Evolutionary conservation across 1,140 invertebrate species (phyloP).

Genomic region (Bilobella aurantiaca): DNA sequence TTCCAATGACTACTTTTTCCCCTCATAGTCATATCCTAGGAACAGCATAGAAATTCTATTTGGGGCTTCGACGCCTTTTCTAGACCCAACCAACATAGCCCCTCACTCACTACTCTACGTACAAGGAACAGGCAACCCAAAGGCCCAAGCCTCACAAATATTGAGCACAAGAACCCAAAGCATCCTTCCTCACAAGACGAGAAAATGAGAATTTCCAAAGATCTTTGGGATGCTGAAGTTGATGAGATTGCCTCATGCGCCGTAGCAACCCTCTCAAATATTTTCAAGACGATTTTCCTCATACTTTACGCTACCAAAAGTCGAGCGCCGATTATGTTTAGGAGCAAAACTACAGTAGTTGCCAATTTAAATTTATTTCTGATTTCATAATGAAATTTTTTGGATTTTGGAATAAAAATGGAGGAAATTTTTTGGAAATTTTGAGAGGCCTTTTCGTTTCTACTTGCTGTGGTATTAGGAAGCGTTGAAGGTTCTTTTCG

Average conservation of each 20-base stretch:
- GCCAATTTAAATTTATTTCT: too few relatives aligned
- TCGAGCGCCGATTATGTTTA: too few relatives aligned
- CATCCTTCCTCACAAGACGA: neutral
- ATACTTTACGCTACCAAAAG: too few relatives aligned
- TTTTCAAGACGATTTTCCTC: slow-evolving; percentile 1
- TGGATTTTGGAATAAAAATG: too few relatives aligned
- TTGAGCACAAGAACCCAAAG: slow-evolving; percentile 5
- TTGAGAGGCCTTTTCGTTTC: too few relatives aligned
- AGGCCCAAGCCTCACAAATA: too few relatives aligned
- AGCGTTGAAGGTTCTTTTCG: slow-evolving; percentile 20
- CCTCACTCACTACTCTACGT: neutral
- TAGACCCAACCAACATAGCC: neutral
- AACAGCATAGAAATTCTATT: too few relatives aligned
- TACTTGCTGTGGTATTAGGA: too few relatives aligned
- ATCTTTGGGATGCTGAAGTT: neutral
- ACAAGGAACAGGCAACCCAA: neutral
- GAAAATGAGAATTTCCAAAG: neutral
- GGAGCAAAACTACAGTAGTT: too few relatives aligned
- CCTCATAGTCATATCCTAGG: neutral
- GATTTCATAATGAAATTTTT: too few relatives aligned
- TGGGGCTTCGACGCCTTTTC: too few relatives aligned
- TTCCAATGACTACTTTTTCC: neutral
- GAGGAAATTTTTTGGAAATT: too few relatives aligned
- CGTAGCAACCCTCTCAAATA: neutral
- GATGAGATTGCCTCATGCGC: slow-evolving; percentile 7